A percentile compares a stretch with the other conserved stretches of the same genome.
These are phyloP conservation scores for Nemapogon koenigi DNA, from an alignment of 2,888 invertebrate species.

Conservation along the genomic window DNA sequence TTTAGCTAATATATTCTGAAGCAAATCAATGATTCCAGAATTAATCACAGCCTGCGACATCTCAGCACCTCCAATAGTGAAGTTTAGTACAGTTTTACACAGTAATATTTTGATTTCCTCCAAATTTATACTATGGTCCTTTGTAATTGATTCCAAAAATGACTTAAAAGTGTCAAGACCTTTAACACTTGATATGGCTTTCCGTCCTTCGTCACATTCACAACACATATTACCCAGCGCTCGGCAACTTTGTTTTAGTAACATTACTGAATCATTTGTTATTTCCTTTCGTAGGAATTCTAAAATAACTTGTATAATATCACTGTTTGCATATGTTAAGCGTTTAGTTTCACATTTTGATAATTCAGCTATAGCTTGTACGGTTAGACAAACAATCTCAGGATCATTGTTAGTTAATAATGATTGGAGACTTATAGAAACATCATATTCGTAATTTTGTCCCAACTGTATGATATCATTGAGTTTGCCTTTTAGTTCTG, in stretches of 20 bases:
- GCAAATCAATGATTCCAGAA: conserved; percentile 54
- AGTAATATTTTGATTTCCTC: conserved; percentile 67
- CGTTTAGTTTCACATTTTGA: conserved; percentile 81
- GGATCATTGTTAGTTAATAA: conserved; percentile 47
- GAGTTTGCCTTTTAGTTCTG: conserved; percentile 49
- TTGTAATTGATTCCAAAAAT: conserved; percentile 35
- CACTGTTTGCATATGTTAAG: conserved; percentile 69
- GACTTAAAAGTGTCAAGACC: conserved; percentile 56
- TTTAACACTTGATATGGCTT: conserved; percentile 46
- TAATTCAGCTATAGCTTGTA: conserved; percentile 81
- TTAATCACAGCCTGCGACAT: conserved; percentile 68
- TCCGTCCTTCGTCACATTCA: conserved; percentile 77
- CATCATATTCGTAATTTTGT: conserved; percentile 50
- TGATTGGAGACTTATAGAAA: conserved; percentile 43
- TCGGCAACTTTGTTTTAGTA: conserved; percentile 73
- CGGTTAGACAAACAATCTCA: conserved; percentile 61
- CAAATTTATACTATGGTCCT: conserved; percentile 31
- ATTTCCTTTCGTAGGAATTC: conserved; percentile 47
- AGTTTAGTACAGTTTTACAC: conserved; percentile 81
- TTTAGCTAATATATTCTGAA: conserved; percentile 55
- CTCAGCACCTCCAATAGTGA: conserved; percentile 75
- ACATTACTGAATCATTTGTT: not conserved
- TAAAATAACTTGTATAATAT: conserved; percentile 66
- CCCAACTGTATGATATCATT: conserved; percentile 47
- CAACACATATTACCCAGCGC: conserved; percentile 90